These are phyloP conservation scores for Geotrupes spiniger DNA, from an alignment of 2,888 invertebrate species.

Conservation along the genomic window DNA sequence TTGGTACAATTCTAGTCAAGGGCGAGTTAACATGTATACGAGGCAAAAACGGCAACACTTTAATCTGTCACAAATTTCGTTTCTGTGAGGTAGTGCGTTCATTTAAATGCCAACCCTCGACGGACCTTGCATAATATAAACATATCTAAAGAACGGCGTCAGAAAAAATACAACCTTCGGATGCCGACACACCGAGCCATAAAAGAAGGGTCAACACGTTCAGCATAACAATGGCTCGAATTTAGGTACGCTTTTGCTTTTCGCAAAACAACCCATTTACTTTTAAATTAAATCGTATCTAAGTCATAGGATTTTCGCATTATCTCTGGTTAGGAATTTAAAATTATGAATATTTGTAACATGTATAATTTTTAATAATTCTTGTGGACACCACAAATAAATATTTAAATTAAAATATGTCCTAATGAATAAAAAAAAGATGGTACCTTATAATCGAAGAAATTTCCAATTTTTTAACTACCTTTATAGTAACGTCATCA, in stretches of 20 bases:
- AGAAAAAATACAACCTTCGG: constrained; percentile 46
- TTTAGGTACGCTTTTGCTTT: constrained; percentile 20
- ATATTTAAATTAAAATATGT: too few relatives aligned
- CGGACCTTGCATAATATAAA: constrained; percentile 43
- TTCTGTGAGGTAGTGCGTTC: constrained; percentile 15
- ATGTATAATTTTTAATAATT: too few relatives aligned
- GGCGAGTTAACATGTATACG: constrained; percentile 5
- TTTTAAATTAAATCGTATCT: too few relatives aligned
- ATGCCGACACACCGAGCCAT: constrained; percentile 44
- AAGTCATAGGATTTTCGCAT: too few relatives aligned
- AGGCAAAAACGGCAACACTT: constrained; percentile 16
- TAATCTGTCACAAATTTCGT: constrained; percentile 14
- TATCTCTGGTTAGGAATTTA: too few relatives aligned
- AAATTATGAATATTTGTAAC: too few relatives aligned
- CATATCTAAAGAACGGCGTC: constrained; percentile 43
- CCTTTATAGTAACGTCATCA: too few relatives aligned
- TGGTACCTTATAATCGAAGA: too few relatives aligned
- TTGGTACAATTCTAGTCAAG: too few relatives aligned
- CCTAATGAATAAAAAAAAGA: too few relatives aligned
- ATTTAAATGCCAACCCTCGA: constrained; percentile 26
- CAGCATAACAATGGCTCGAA: constrained; percentile 39
- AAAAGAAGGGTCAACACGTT: constrained; percentile 43
- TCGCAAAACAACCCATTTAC: constrained; percentile 19
- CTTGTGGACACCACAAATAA: too few relatives aligned
- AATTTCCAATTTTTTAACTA: too few relatives aligned